A percentile compares a stretch with the other conserved stretches of the same genome.
Conservation (phyloP, 2,888 invertebrate species). For the Ormyrus labotus region DNA sequence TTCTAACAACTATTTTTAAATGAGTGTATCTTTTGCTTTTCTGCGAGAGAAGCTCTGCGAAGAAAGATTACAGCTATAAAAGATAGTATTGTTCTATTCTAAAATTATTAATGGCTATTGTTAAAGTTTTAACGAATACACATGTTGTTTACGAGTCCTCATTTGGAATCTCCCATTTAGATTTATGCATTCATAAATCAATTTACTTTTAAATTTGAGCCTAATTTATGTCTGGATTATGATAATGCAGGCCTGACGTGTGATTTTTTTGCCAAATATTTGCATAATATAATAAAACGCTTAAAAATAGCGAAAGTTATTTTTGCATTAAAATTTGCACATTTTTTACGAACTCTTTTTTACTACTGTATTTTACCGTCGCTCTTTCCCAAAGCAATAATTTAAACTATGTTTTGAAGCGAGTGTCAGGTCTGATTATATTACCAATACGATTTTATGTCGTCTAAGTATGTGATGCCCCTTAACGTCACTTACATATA, state of each 20-base stretch:
- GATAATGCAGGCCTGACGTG: conserved; percentile 34
- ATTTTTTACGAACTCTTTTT: neutral
- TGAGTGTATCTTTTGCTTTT: neutral
- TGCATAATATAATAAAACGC: conserved; percentile 33
- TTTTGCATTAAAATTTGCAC: neutral
- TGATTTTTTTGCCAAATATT: conserved; percentile 32
- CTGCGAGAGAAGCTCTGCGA: neutral
- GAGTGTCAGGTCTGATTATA: no score
- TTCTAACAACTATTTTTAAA: neutral
- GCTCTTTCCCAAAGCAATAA: no score
- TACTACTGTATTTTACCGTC: neutral
- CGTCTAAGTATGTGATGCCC: no score
- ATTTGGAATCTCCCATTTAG: conserved; percentile 20
- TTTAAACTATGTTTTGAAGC: no score
- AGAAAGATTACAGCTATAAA: neutral
- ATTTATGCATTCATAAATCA: conserved; percentile 52
- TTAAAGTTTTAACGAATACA: conserved; percentile 18
- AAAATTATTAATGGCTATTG: conserved; percentile 29
- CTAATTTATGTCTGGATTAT: conserved; percentile 46
- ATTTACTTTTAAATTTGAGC: conserved; percentile 20
- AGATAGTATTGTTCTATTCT: neutral
- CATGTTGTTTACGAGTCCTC: conserved; percentile 34
- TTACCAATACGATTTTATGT: no score
- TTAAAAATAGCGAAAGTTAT: neutral
- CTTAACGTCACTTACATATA: no score